Evolutionary conservation across 2,797 vertebrate genomes (phyloP).

Genomic region (Scleropages formosus): DNA sequence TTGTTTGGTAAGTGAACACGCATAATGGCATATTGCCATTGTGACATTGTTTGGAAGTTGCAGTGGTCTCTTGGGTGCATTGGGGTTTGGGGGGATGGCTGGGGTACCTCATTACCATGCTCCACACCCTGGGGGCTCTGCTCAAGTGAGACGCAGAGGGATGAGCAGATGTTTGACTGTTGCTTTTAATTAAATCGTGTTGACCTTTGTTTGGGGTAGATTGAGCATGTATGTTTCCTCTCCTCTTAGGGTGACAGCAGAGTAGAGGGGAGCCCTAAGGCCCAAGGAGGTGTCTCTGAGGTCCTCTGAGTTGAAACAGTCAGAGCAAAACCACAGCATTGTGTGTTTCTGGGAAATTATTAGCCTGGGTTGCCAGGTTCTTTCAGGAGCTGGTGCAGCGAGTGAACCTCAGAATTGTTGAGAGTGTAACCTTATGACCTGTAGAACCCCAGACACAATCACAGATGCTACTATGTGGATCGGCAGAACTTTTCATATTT

Average conservation of each 20-base stretch:
- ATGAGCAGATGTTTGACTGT: conserved; percentile 75
- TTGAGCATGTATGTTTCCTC: conserved; percentile 57
- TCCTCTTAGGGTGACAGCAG: background rate
- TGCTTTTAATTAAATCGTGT: conserved; percentile 76
- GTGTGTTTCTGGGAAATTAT: too few relatives aligned
- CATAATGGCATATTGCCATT: conserved; percentile 19
- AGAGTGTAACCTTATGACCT: too few relatives aligned
- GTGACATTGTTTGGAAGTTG: conserved; percentile 17
- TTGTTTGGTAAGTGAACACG: background rate
- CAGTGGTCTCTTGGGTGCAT: conserved; percentile 21
- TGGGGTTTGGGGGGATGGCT: background rate
- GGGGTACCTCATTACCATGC: conserved; percentile 58
- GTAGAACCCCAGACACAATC: too few relatives aligned
- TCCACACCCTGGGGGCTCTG: conserved; percentile 45
- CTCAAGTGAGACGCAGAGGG: conserved; percentile 63
- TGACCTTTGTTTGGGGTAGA: conserved; percentile 72
- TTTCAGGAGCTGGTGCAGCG: too few relatives aligned
- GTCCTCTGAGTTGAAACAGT: too few relatives aligned
- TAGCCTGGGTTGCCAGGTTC: too few relatives aligned
- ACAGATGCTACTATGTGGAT: too few relatives aligned
- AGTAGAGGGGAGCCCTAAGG: background rate
- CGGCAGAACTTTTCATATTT: too few relatives aligned
- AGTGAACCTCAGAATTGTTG: too few relatives aligned
- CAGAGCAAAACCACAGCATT: too few relatives aligned
- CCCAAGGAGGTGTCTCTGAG: background rate